Evolutionary conservation across 1,140 invertebrate species (phyloP), one percentile per base, ranked within the genome.

Genomic region (Pinna nobilis): DNA sequence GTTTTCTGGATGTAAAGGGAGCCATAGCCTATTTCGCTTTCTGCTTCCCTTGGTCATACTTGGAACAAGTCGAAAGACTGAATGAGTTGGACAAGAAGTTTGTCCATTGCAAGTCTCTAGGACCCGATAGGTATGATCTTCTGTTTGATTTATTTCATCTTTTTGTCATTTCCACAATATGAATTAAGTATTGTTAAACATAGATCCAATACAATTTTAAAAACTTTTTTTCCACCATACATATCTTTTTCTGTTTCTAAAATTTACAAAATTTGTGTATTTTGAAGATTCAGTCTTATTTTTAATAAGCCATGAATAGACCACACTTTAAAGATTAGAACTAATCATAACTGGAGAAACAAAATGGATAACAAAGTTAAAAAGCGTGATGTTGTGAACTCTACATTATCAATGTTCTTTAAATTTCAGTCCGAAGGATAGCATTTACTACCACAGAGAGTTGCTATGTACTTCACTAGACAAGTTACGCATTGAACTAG

Each of bases 31-130:
- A 96, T 88, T 95, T 97, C 91, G 95, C 96, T 1, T 98, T 97
- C 87, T 96, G 95, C 32, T 97, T 95, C 89, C 96, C 96, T 23
- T 97, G 93, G 89, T 94, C 95, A 0, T 97, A 96, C 83, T 90
- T 91, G 0, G 95, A 97, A 81, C 89, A 95, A 51, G 94, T 95
- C 89, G 92, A 93, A 70, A 91, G 93, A 80, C 85, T 95, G 18
- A 88, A 90, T 67, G 90, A 90, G 49, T 90, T 94, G 39, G 94
- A 95, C 86, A 83, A 88, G 44, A 91, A 91, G 83, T 92, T 92
- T 79, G 74, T 77, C 32, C 64, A 83, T 77, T 85, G 90, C 82
- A 80, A 79, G 61, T 73, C 76, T 57, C 55, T 82, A 41, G 70
- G 65, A 11, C 63, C 77, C 35, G 64, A 77, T 37, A 82, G 74